Base-by-base conservation (phyloP, 2,888 invertebrate species). In the Monochamus alternatus region DNA sequence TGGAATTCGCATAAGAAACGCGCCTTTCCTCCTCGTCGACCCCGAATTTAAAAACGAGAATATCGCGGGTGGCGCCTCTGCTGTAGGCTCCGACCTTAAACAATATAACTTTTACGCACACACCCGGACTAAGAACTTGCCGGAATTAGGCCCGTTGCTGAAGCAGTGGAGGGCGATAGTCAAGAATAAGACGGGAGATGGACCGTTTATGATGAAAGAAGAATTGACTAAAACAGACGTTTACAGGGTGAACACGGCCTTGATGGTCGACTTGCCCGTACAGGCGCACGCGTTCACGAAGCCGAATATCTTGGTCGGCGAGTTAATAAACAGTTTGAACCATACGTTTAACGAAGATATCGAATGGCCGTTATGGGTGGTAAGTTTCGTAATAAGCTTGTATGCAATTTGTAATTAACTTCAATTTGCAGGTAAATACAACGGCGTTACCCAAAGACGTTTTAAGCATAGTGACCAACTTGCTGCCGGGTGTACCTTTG, bases 401-500 rank as follows among this genome's bases (percentile, higher is more conserved):
- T 7, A 7, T 5, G 1, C 0, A 5, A 38, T 38, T 38, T 38
- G 22, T 22, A 22, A 22, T 22, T 22, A 22, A 22, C 22, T 10
- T 47, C 0, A 14, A 64, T 73, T 73, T 73, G 68, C 74, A 86
- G 82, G 81, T 83, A 73, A 81, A 83, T 75, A 80, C 81, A 5
- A 81, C 79, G 9, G 80, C 80, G 10, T 63, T 89, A 76, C 86
- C 89, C 31, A 76, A 82, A 3, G 89, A 90, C 67, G 89, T 91
- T 65, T 88, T 91, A 51, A 93, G 93, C 31, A 91, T 95, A 85
- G 91, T 97, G 84, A 91, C 94, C 64, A 89, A 96, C 86, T 89
- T 97, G 73, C 89, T 98, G 79, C 96, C 96, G 0, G 97, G 97
- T 62, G 93, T 95, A 5, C 94, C 96, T 0, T 77, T 89, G 58